Percentiles rank a stretch among this genome's conserved stretches.
These are phyloP conservation scores for Coecobrya sp. DNA, from an alignment of 2,888 invertebrate species.

Conservation along the genomic window DNA sequence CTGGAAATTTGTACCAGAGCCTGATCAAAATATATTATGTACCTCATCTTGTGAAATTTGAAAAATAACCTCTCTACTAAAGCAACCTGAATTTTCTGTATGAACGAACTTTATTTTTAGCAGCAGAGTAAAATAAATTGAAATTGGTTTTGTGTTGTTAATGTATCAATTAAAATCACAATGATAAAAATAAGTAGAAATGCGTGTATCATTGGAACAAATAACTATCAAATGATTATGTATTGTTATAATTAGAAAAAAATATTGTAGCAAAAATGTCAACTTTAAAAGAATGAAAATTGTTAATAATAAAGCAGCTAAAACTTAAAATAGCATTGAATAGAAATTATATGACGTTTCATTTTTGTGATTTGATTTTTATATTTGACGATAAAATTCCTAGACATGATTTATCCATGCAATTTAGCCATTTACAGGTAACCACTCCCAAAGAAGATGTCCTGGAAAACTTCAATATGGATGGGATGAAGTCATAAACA, in stretches of 20 bases:
- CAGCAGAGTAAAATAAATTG: neutral
- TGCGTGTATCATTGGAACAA: constrained; percentile 8
- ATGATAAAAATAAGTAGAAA: neutral
- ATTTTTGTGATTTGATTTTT: neutral
- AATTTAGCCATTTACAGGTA: too few species aligned
- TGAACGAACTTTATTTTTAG: neutral
- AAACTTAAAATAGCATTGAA: constrained; percentile 19
- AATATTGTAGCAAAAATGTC: constrained; percentile 26
- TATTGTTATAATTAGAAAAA: neutral
- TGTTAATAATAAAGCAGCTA: constrained; percentile 65
- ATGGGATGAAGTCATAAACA: too few species aligned
- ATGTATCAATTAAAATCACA: neutral
- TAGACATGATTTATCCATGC: too few species aligned
- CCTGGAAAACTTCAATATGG: too few species aligned
- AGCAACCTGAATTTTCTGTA: constrained; percentile 21
- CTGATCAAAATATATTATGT: constrained; percentile 34
- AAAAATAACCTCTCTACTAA: constrained; percentile 4
- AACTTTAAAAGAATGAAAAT: constrained; percentile 33
- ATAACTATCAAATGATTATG: neutral
- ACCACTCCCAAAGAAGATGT: too few species aligned
- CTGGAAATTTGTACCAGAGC: neutral
- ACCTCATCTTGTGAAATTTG: constrained; percentile 32
- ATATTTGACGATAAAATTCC: too few species aligned
- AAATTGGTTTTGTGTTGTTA: neutral
- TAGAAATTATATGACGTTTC: neutral